phyloP scores from a whole-genome alignment of 2,797 vertebrate species.

The Glyptemys insculpta region DNA sequence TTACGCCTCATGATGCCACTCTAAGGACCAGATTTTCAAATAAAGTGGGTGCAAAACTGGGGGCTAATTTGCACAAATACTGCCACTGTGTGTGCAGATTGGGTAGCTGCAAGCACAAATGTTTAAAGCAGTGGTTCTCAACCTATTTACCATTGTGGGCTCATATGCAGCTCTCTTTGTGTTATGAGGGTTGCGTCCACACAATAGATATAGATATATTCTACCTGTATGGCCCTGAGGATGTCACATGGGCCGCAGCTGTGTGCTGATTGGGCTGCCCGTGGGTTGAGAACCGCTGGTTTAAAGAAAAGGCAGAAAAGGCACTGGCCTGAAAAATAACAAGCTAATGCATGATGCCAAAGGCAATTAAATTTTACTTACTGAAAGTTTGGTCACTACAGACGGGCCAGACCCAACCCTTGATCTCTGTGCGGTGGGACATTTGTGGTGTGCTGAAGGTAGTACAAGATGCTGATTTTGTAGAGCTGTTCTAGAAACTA shows the following conservation, averaged over 20 bases:
- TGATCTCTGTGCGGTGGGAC: background rate
- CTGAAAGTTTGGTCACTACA: rapidly evolving
- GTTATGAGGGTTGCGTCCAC: no score
- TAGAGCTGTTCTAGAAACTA: background rate
- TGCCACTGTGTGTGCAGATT: conserved; percentile 21
- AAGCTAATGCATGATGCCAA: background rate
- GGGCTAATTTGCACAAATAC: conserved; percentile 30
- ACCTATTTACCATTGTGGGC: no score
- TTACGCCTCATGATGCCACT: background rate
- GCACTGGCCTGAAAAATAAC: conserved; percentile 65
- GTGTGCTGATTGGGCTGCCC: no score
- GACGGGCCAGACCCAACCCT: background rate
- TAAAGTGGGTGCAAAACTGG: background rate
- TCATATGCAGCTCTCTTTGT: no score
- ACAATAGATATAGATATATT: no score
- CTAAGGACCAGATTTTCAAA: background rate
- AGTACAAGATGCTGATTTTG: background rate
- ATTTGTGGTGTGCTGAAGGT: background rate
- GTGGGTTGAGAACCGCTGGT: no score
- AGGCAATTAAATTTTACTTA: background rate
- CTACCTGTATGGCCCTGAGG: no score
- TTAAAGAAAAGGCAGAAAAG: conserved; percentile 9
- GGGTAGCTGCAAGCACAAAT: conserved; percentile 57
- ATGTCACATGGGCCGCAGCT: no score
- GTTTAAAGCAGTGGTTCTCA: background rate